Conservation (phyloP, 23 tunicate species). For the Halocynthia roretzi region DNA sequence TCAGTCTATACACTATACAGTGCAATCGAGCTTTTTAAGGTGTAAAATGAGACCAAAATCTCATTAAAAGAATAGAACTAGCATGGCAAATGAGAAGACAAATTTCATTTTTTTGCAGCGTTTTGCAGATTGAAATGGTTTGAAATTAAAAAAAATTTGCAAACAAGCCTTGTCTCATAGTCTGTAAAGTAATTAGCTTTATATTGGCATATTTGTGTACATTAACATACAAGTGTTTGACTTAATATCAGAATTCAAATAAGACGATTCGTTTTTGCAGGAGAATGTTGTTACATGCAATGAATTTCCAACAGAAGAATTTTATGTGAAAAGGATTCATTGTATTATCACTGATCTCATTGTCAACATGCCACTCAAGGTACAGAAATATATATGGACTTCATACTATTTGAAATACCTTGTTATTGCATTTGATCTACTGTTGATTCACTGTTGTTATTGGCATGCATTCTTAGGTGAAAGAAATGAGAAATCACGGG, state of each 20-base stretch:
- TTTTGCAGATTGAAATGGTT: too few relatives aligned
- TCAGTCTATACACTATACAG: neutral
- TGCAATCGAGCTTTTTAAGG: too few relatives aligned
- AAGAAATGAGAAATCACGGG: constrained; percentile 84
- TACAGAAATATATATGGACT: constrained; percentile 1
- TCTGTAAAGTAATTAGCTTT: too few relatives aligned
- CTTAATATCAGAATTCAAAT: neutral
- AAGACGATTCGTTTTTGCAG: constrained; percentile 23
- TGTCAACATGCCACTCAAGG: constrained; percentile 87
- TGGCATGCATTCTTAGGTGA: constrained; percentile 29
- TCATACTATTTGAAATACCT: neutral
- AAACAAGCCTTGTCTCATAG: too few relatives aligned
- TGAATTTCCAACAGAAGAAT: constrained; percentile 61
- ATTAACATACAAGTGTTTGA: too few relatives aligned
- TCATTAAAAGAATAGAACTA: too few relatives aligned
- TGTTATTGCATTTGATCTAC: neutral
- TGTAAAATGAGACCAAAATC: too few relatives aligned
- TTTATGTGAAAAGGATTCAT: constrained; percentile 63
- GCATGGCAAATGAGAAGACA: too few relatives aligned
- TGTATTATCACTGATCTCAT: constrained; percentile 68
- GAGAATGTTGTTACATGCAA: constrained; percentile 36
- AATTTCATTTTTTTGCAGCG: too few relatives aligned
- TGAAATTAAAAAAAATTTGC: too few relatives aligned
- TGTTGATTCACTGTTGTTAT: neutral
- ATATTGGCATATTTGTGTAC: neutral